phyloP scores from a whole-genome alignment of 2,888 invertebrate genomes.

The Abrostola triplasia region DNA sequence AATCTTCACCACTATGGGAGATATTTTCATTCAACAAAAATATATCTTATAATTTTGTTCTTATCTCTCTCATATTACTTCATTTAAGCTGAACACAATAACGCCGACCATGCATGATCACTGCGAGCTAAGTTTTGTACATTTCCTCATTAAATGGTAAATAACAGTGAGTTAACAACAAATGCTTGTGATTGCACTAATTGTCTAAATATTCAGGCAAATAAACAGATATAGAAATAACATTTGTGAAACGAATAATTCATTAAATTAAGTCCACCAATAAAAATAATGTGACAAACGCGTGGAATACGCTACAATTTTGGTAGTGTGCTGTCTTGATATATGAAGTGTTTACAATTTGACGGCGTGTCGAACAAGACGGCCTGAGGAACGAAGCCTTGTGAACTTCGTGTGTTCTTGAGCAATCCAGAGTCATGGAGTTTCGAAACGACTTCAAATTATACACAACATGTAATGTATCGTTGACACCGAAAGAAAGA shows the following conservation, averaged over 20 bases:
- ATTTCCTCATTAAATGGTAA: constrained; percentile 33
- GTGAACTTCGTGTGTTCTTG: not conserved
- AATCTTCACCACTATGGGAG: constrained; percentile 13
- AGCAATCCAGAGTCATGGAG: not conserved
- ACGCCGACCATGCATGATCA: constrained; percentile 24
- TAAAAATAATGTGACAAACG: constrained; percentile 30
- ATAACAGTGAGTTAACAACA: constrained; percentile 52
- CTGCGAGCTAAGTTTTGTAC: constrained; percentile 2
- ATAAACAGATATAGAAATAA: constrained; percentile 46
- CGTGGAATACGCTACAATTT: constrained; percentile 23
- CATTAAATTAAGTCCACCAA: constrained; percentile 30
- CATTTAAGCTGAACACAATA: constrained; percentile 19
- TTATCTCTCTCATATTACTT: constrained; percentile 39
- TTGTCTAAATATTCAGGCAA: constrained; percentile 39
- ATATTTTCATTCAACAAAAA: constrained; percentile 24
- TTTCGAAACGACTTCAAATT: constrained; percentile 6
- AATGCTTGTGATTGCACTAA: constrained; percentile 51
- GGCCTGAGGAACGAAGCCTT: not conserved
- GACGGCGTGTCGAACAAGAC: constrained; percentile 2
- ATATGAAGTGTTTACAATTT: constrained; percentile 14
- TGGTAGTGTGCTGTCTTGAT: constrained; percentile 29
- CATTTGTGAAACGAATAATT: constrained; percentile 41
- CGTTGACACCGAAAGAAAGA: constrained; percentile 16
- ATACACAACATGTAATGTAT: constrained; percentile 21
- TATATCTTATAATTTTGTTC: constrained; percentile 28